phyloP scores from a whole-genome alignment of 2,797 vertebrate genomes.

The Varecia variegata region DNA sequence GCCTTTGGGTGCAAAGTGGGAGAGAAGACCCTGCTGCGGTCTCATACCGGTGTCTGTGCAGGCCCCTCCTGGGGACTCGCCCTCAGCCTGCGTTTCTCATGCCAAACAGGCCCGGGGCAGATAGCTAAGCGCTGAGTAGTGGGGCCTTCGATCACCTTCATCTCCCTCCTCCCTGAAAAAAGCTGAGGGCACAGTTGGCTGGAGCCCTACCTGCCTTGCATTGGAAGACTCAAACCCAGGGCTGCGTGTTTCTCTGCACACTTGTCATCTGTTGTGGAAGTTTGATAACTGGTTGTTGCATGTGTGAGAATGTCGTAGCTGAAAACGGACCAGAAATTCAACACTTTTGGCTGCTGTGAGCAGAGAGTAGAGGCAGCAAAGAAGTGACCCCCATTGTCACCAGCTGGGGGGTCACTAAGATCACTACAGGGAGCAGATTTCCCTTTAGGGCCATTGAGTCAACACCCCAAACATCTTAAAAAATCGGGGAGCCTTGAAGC shows the following conservation, averaged over 20 bases:
- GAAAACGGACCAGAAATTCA: background rate
- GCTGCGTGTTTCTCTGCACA: rapidly evolving
- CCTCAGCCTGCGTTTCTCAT: background rate
- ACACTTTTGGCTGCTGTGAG: background rate
- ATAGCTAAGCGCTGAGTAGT: background rate
- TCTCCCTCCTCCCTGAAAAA: background rate
- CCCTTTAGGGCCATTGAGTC: background rate
- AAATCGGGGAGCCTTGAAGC: background rate
- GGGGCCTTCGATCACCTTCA: no score
- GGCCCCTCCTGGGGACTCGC: background rate
- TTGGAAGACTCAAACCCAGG: background rate
- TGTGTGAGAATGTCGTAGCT: background rate
- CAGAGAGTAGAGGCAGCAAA: background rate
- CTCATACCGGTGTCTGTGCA: rapidly evolving
- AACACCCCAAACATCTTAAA: background rate
- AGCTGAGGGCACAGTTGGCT: background rate
- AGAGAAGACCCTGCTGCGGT: background rate
- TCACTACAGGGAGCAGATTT: background rate
- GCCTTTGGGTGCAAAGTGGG: background rate
- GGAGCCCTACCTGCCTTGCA: background rate
- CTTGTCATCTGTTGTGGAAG: rapidly evolving
- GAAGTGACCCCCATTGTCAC: background rate
- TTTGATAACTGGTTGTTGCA: background rate
- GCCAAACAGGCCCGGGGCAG: background rate
- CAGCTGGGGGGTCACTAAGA: background rate